A percentile compares a stretch with the other conserved stretches of the same genome.
These are phyloP conservation scores for Pardosa pseudoannulata DNA, from an alignment of 2,888 invertebrate genomes.

Conservation along the genomic window DNA sequence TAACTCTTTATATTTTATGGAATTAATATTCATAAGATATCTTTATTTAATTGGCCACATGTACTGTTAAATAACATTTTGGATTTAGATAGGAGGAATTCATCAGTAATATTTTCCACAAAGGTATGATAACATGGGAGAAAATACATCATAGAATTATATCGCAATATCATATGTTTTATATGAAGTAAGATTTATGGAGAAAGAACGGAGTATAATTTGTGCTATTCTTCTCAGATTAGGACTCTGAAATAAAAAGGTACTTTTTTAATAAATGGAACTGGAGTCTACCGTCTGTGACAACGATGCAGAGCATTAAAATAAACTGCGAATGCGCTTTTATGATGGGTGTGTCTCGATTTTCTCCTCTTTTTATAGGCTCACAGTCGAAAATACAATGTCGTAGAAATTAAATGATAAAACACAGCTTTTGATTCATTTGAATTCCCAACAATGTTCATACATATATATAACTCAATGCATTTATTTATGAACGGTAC, in stretches of 20 bases:
- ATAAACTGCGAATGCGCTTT: not conserved
- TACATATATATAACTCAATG: too few species aligned
- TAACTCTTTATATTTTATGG: too few species aligned
- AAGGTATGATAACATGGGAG: too few species aligned
- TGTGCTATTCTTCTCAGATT: not conserved
- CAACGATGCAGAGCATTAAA: not conserved
- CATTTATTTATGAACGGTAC: too few species aligned
- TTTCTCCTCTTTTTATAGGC: not conserved
- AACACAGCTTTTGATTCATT: not conserved
- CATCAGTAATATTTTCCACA: too few species aligned
- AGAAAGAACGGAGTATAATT: not conserved
- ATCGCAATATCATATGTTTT: too few species aligned
- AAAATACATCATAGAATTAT: too few species aligned
- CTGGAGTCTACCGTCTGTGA: not conserved
- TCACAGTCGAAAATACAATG: not conserved
- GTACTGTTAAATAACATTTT: too few species aligned
- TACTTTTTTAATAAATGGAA: not conserved
- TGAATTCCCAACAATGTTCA: not conserved
- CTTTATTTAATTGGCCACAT: too few species aligned
- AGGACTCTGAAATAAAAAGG: not conserved
- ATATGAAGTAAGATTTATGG: too few species aligned
- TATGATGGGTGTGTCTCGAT: conserved; percentile 2
- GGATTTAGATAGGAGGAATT: too few species aligned
- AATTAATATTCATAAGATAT: too few species aligned
- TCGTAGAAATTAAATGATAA: not conserved